Base-by-base conservation (phyloP, 2,113 vertebrate species). In the Marcusenius ussheri region DNA sequence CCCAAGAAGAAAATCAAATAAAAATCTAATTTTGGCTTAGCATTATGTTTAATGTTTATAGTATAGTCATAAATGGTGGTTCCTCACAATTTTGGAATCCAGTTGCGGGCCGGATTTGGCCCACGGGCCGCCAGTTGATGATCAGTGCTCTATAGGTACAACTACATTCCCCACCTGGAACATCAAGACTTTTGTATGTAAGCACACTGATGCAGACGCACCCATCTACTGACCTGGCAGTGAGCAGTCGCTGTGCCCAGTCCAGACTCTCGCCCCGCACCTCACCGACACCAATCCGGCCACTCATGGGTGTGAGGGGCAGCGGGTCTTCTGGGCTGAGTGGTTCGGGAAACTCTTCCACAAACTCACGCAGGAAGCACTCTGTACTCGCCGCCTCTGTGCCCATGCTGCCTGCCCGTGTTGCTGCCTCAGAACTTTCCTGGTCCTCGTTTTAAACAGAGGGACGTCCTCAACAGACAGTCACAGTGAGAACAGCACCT, bases 181-280 rank as follows among this genome's bases (percentile, higher is more conserved):
- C 10, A 66, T 66, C n/a, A 66, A 66, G 62, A 27, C 3, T 70
- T 83, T 3, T 7, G 19, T 21, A 83, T 83, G 39, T 21, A 83
- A 83, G 5, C 74, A 42, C 35, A 58, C 53, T 62, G 53, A 88
- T 58, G 49, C 87, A 39, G 51, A 62, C 49, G 3, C 77, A 89
- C 27, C 42, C 42, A 0, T 13, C n/a, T 49, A 51, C 91, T 88
- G 94, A 98, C 97, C 97, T 97, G 92, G 91, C 92, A 53, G 90
- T 88, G 91, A 98, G 94, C 88, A 99, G 94, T 88, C 94, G 89
- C 58, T 96, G 87, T 0, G 94, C 96, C 90, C 96, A 89, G 13
- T 97, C 97, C 1, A 93, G 91, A 91, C 97, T 95, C 91, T 97
- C 97, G 0, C 96, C 98, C 1, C 93, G 95, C 27, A 96, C 92